Base-by-base conservation (phyloP, 1,140 invertebrate genomes). In the Zaprionus vittiger region DNA sequence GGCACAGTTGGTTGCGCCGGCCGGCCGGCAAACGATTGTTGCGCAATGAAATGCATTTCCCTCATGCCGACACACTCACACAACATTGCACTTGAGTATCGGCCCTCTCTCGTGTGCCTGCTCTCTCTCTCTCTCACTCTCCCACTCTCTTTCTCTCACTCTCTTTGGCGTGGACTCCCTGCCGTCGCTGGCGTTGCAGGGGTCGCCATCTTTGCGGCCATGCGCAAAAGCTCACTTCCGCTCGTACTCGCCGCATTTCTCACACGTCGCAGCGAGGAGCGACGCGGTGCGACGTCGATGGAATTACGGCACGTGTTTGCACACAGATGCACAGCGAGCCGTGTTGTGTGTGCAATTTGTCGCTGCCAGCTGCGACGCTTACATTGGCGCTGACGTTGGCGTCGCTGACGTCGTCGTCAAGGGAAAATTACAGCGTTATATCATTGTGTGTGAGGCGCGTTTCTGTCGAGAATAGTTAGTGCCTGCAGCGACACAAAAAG, bases 301-400 rank as follows among this genome's bases (percentile, higher is more conserved):
- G 74, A 86, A 75, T 69, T 67, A 83, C 89, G 89, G 89, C 89
- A 91, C 89, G 89, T 91, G 89, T 91, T 82, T 84, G 87, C 89
- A 87, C 77, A 91, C 87, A 73, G 76, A 73, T 84, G 83, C 87
- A 91, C n/a, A 3, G 6, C n/a, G 41, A 2, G 41, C 7, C 15
- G 41, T 61, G 79, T 61, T 49, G 57, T 81, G 52, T 77, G 71
- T 79, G 78, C 73, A 80, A 80, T 49, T 75, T 80, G 77, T 80
- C 77, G 71, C 71, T 67, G 80, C 65, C 80, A 71, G 59, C 70
- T 47, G 49, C 44, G 65, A 63, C 63, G 63, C 38, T 37, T 65
- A n/a, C 67, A 22, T n/a, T 49, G 28, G 4, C 22, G 47, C 14
- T 41, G 28, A 49, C 62, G 73, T 60, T 55, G 28, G 55, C 62